Base-by-base conservation (phyloP, 1,140 invertebrate genomes). In the Lepidotrigona ventralis region DNA sequence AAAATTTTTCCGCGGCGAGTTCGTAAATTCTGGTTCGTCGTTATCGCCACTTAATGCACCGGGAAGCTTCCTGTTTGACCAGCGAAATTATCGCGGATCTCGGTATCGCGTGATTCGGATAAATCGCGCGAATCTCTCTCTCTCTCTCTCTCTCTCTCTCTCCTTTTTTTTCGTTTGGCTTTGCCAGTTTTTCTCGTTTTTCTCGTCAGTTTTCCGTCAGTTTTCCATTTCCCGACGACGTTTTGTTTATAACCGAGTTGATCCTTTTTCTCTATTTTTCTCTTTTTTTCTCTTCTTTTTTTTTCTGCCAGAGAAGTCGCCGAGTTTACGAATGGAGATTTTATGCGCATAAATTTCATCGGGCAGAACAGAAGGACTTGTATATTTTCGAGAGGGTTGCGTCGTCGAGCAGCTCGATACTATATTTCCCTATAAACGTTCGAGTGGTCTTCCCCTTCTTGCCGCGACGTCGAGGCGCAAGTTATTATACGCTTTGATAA, bases 301-400 rank as follows among this genome's bases (percentile, higher is more conserved):
- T 74, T 80, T 80, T 84, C 58, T 39, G 15, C 19, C 23, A 3
- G 23, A 60, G 46, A 26, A 78, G 56, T 70, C 46, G 9, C 19
- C 73, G 21, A 33, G 33, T 69, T 82, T 33, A 60, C 66, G 11
- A 70, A 78, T 82, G 81, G 64, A 77, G 39, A 82, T 82, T 82
- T 82, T 82, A 82, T 82, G 81, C 74, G 81, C 81, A 82, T 82
- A 82, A 77, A 82, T 82, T 82, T 60, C 6, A 23, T 17, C 51
- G 64, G 56, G 33, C 63, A 29, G 64, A 53, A 23, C 74, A 77
- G 74, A 77, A 69, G 60, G 79, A 66, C 46, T 39, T 51, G 64
- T 70, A 39, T 56, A 75, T 75, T 81, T n/a, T 74, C 71, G 71
- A 51, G 46, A 26, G 63, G 15, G 23, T 29, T 17, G 60, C 17